Conservation (phyloP, 2,113 vertebrate genomes). For the Podocnemis expansa region DNA sequence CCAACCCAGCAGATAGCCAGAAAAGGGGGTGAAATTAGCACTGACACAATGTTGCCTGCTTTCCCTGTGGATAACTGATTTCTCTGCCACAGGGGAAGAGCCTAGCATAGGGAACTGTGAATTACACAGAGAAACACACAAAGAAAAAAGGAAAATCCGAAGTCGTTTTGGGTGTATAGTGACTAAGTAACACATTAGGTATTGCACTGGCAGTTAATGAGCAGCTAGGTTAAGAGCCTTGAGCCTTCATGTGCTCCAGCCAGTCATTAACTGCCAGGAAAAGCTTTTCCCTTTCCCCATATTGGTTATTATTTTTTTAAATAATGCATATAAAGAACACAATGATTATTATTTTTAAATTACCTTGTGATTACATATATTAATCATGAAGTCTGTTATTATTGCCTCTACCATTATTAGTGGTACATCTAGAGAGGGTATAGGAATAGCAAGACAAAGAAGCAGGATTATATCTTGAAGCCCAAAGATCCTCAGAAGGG, state of each 20-base stretch:
- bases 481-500: neutral
- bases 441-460: neutral
- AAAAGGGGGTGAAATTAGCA: neutral
- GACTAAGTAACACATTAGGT: neutral
- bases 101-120: neutral
- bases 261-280: neutral
- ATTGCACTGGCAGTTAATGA: neutral
- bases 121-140: neutral
- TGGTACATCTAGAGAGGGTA: neutral
- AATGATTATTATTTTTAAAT: neutral
- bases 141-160: neutral
- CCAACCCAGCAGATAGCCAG: neutral
- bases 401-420: neutral
- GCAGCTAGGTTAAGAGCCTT: neutral
- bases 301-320: neutral
- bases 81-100: neutral
- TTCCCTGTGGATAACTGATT: rapidly evolving
- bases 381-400: neutral
- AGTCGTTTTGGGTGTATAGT: neutral
- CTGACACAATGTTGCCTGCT: neutral
- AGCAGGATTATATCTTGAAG: neutral
- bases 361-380: neutral
- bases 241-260: rapidly evolving
- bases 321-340: neutral
- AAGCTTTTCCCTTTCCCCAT: neutral